These are phyloP conservation scores for Chionodraco myersi DNA, from an alignment of 2,113 vertebrate genomes.

Conservation along the genomic window DNA sequence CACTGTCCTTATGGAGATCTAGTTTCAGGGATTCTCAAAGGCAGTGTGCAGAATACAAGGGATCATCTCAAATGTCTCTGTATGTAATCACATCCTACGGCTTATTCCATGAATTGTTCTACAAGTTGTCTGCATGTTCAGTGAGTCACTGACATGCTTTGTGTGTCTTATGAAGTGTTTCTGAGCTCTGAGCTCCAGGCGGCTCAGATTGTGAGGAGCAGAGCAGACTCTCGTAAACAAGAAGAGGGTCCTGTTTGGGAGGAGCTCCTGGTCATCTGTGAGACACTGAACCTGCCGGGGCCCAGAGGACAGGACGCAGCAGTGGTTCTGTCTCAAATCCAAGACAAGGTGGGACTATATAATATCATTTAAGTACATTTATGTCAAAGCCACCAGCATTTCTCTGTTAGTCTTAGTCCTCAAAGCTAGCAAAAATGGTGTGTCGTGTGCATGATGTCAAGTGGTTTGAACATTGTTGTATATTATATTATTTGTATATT, in stretches of 20 bases:
- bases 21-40: conserved; percentile 86
- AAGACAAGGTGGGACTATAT: conserved; percentile 85
- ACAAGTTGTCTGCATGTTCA: not conserved
- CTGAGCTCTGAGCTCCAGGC: conserved; percentile 96
- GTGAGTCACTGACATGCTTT: not conserved
- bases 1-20: conserved; percentile 87
- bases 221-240: conserved; percentile 69
- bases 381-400: not conserved
- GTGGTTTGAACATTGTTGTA: not conserved
- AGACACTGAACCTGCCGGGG: conserved; percentile 83
- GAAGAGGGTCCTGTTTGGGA: conserved; percentile 77
- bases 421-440: not conserved
- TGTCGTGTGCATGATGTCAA: not conserved
- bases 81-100: conserved; percentile 75
- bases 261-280: conserved; percentile 86
- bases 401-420: not conserved
- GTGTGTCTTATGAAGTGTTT: conserved; percentile 85
- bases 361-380: not conserved
- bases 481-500: not conserved
- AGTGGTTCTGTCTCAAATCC: conserved; percentile 82
- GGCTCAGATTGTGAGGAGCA: conserved; percentile 87
- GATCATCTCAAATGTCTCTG: conserved; percentile 90
- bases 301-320: conserved; percentile 77
- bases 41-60: conserved; percentile 81
- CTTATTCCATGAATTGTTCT: no score